Evolutionary conservation across 2,888 invertebrate species (phyloP).

Genomic region (Drosophila crucigera): DNA sequence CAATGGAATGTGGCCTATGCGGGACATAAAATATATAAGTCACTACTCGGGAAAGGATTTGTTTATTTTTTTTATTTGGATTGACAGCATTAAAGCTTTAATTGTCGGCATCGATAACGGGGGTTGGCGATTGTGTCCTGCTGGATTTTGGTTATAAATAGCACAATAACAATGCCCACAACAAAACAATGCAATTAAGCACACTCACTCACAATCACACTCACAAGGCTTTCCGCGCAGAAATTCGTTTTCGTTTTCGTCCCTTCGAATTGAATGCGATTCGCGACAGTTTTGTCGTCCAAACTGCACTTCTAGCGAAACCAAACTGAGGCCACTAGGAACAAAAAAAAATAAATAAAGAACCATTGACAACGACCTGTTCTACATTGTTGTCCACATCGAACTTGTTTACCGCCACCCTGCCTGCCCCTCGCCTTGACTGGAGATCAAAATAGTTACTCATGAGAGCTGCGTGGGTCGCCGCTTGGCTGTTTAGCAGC

Average conservation of each 20-base stretch:
- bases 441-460: constrained; percentile 36
- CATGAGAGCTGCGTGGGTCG: constrained; percentile 43
- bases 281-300: constrained; percentile 38
- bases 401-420: constrained; percentile 41
- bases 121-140: too few relatives aligned
- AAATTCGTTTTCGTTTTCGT: constrained; percentile 9
- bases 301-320: constrained; percentile 56
- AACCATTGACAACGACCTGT: constrained; percentile 36
- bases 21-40: neutral
- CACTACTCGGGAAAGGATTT: neutral
- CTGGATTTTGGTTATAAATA: neutral
- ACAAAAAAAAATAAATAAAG: constrained; percentile 2
- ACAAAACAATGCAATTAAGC: constrained; percentile 22
- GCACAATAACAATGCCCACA: constrained; percentile 10
- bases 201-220: neutral
- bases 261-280: constrained; percentile 29
- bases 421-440: neutral
- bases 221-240: neutral
- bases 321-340: constrained; percentile 43
- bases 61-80: neutral
- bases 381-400: constrained; percentile 29
- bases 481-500: neutral
- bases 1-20: neutral
- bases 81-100: constrained; percentile 10
- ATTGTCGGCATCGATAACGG: neutral